Percentiles rank a stretch among this genome's conserved stretches.
Evolutionary conservation across 2,888 invertebrate genomes (phyloP).

Genomic region (Brachypalpus laphriformis): DNA sequence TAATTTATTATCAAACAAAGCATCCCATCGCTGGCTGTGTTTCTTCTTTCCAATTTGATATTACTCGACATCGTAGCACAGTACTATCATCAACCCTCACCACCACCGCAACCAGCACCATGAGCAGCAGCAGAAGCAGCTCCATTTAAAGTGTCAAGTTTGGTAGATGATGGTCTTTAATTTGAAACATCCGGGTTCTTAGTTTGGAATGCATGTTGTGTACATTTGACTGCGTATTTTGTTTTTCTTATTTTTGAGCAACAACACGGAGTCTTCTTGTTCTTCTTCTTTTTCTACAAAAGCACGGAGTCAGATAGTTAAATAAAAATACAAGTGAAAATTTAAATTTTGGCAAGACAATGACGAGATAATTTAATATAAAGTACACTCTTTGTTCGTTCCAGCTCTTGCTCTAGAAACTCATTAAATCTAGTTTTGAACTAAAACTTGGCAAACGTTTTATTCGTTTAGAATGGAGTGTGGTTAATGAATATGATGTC

Average conservation of each 20-base stretch:
- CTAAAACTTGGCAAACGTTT: too few relatives aligned
- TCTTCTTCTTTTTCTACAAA: too few relatives aligned
- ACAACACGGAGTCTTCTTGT: too few relatives aligned
- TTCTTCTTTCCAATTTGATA: slow-evolving; percentile 4
- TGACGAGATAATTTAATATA: not conserved
- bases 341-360: not conserved
- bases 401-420: not conserved
- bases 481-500: too few relatives aligned
- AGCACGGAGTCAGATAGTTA: not conserved
- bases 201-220: not conserved
- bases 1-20: slow-evolving; percentile 46
- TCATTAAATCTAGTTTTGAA: too few relatives aligned
- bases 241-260: too few relatives aligned
- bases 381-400: not conserved
- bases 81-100: not conserved
- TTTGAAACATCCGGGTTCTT: slow-evolving; percentile 28
- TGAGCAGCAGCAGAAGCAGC: too few relatives aligned
- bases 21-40: slow-evolving; percentile 45
- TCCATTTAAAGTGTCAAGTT: slow-evolving; percentile 52
- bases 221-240: not conserved
- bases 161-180: slow-evolving; percentile 54
- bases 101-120: slow-evolving; percentile 12
- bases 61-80: not conserved
- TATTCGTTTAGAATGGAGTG: too few relatives aligned
- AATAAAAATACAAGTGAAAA: not conserved